These are phyloP conservation scores for Microctenopoma stevenorrisi DNA, from an alignment of 2,797 vertebrate genomes.

Conservation along the genomic window DNA sequence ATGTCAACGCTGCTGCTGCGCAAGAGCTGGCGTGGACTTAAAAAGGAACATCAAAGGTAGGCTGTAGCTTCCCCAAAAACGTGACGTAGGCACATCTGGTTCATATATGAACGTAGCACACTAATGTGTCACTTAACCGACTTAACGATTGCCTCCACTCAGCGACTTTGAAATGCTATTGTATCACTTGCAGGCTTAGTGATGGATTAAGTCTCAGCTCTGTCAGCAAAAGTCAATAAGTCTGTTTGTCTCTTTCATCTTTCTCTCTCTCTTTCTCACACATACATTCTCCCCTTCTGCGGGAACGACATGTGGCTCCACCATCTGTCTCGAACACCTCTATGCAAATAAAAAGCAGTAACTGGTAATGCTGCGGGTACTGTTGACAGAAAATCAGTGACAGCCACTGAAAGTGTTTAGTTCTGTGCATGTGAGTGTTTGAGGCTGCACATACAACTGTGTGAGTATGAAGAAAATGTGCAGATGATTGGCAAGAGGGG, in stretches of 20 bases:
- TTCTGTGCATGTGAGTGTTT: constrained; percentile 13
- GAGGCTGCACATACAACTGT: constrained; percentile 1
- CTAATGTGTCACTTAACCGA: constrained; percentile 12
- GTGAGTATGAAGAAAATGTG: constrained; percentile 33
- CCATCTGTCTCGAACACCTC: constrained; percentile 58
- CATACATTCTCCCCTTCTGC: constrained; percentile 1
- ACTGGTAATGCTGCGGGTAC: constrained; percentile 29
- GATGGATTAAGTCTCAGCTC: constrained; percentile 37
- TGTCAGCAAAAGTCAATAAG: constrained; percentile 39
- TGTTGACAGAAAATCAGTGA: constrained; percentile 16
- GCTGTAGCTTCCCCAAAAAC: constrained; percentile 5
- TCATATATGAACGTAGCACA: constrained; percentile 5
- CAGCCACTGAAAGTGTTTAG: constrained; percentile 21
- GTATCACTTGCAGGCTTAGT: constrained; percentile 29
- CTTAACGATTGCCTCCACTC: background rate
- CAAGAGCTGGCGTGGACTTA: background rate
- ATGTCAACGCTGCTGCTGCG: background rate
- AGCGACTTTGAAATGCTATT: constrained; percentile 26
- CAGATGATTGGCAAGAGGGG: constrained; percentile 36
- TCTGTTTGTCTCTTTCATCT: constrained; percentile 26
- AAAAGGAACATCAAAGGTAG: constrained; percentile 13
- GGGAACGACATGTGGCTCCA: constrained; percentile 35
- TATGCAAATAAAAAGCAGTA: constrained; percentile 56
- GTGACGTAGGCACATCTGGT: background rate
- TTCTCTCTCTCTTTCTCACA: background rate